Percentiles rank a stretch among this genome's conserved stretches.
These are phyloP conservation scores for Pangasius djambal DNA, from an alignment of 2,797 vertebrate genomes.

Conservation along the genomic window DNA sequence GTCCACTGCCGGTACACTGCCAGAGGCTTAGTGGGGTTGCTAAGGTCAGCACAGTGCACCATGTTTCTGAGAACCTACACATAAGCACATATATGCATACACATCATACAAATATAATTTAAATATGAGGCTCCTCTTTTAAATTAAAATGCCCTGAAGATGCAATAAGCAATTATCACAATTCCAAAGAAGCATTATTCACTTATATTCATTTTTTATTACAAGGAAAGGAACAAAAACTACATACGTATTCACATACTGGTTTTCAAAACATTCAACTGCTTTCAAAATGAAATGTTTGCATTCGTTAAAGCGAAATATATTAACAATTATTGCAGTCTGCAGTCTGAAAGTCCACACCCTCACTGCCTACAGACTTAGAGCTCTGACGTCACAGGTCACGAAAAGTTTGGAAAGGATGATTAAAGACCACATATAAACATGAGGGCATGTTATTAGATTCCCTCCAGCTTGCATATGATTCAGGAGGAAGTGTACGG, in stretches of 20 bases:
- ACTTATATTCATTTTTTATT: neutral
- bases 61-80: conserved; percentile 87
- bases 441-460: neutral
- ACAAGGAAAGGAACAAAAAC: neutral
- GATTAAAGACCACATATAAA: neutral
- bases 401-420: neutral
- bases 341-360: no score
- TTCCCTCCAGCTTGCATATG: neutral
- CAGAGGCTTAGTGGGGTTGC: conserved; percentile 94
- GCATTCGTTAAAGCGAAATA: neutral
- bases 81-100: conserved; percentile 41
- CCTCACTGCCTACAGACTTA: neutral
- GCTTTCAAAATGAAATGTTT: neutral
- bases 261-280: neutral
- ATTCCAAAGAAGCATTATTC: neutral
- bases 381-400: neutral
- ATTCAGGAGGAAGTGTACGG: neutral
- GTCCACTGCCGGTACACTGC: conserved; percentile 94
- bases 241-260: neutral
- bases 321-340: neutral
- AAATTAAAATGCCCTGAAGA: neutral
- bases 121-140: neutral
- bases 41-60: conserved; percentile 95
- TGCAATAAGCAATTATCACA: neutral
- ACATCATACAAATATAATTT: neutral